These are phyloP conservation scores for Hetaerina titia DNA, from an alignment of 2,888 invertebrate genomes.

Conservation along the genomic window DNA sequence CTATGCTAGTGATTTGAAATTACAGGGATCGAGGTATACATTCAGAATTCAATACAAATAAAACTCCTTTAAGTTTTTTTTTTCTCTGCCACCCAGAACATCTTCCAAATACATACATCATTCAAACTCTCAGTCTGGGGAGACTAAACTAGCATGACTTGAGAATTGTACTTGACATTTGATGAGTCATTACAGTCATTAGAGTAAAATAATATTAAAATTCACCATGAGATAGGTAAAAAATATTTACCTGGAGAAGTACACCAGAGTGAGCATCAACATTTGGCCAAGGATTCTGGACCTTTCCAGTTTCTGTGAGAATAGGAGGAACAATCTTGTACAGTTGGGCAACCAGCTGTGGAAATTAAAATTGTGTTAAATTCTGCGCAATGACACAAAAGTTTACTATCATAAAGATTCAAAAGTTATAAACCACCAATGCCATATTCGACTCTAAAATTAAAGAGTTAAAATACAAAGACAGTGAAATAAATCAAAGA, in stretches of 20 bases:
- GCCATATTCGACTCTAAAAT: constrained; percentile 43
- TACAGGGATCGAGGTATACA: too few species aligned
- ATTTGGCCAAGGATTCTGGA: constrained; percentile 99
- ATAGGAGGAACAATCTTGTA: constrained; percentile 96
- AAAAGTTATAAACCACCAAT: too few species aligned
- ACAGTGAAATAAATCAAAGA: too few species aligned
- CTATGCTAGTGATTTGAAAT: too few species aligned
- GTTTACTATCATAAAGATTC: too few species aligned
- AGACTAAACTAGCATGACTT: background rate
- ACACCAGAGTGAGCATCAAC: constrained; percentile 98
- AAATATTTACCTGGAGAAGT: constrained; percentile 85
- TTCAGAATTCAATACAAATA: too few species aligned
- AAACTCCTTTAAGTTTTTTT: too few species aligned
- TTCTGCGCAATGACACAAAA: background rate
- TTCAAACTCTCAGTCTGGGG: too few species aligned
- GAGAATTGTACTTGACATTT: background rate
- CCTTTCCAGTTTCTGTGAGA: constrained; percentile 95
- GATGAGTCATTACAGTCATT: too few species aligned
- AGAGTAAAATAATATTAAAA: too few species aligned
- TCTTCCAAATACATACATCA: too few species aligned
- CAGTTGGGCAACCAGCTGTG: constrained; percentile 89
- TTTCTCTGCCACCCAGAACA: too few species aligned
- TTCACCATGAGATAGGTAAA: background rate
- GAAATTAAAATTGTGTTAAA: constrained; percentile 70
- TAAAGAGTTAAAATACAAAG: constrained; percentile 68